These are phyloP conservation scores for Clarias pachynema DNA, from an alignment of 2,797 vertebrate species.

Conservation along the genomic window DNA sequence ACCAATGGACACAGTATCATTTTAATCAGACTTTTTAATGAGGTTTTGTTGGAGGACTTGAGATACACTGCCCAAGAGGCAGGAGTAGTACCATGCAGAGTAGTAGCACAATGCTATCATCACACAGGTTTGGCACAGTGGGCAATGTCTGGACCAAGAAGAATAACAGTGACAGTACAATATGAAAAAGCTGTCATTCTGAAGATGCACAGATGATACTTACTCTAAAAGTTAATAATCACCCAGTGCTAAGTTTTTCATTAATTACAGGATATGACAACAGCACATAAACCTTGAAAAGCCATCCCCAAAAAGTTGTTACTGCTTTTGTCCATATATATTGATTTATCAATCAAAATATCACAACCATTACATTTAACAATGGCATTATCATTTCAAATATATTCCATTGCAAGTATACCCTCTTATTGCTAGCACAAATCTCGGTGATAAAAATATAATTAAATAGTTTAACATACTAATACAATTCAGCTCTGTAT, in stretches of 20 bases:
- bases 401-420: slow-evolving; percentile 69
- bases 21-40: slow-evolving; percentile 61
- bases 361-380: background rate
- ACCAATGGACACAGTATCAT: slow-evolving; percentile 14
- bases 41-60: slow-evolving; percentile 58
- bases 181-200: slow-evolving; percentile 20
- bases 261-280: slow-evolving; percentile 68
- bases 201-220: slow-evolving; percentile 20
- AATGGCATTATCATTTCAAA: slow-evolving; percentile 36
- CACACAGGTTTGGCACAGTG: slow-evolving; percentile 53
- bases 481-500: slow-evolving; percentile 57
- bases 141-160: slow-evolving; percentile 44
- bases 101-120: slow-evolving; percentile 55
- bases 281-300: slow-evolving; percentile 67
- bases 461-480: slow-evolving; percentile 48
- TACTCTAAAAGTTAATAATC: background rate
- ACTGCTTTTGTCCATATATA: slow-evolving; percentile 69
- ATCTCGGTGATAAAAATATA: slow-evolving; percentile 67
- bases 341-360: slow-evolving; percentile 49
- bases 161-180: slow-evolving; percentile 21
- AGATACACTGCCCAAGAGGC: slow-evolving; percentile 52
- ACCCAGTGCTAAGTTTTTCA: slow-evolving; percentile 56
- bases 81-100: slow-evolving; percentile 56
- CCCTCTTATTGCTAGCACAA: slow-evolving; percentile 79
- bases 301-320: slow-evolving; percentile 57